A percentile compares a stretch with the other conserved stretches of the same genome.
Conservation (phyloP, 1,140 invertebrate genomes). For the Drosophila watanabei region DNA sequence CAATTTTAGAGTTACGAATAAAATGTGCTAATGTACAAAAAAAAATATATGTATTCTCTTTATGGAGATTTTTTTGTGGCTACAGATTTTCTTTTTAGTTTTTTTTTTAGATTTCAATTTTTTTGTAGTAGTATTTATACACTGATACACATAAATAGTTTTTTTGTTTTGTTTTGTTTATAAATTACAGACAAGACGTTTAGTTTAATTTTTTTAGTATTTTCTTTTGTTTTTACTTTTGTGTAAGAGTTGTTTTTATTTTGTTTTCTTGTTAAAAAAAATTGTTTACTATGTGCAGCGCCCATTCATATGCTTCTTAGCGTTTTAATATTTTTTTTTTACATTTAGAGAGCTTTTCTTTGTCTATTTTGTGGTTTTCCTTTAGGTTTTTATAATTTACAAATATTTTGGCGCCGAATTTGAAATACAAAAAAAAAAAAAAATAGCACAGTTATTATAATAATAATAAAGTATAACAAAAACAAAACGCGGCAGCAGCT, state of each 20-base stretch:
- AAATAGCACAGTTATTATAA: constrained; percentile 65
- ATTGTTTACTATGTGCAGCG: constrained; percentile 75
- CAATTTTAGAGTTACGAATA: constrained; percentile 55
- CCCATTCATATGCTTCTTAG: constrained; percentile 56
- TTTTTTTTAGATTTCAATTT: constrained; percentile 26
- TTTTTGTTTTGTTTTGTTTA: constrained; percentile 54
- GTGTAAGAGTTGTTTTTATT: constrained; percentile 13
- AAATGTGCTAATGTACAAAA: constrained; percentile 80
- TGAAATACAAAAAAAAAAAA: constrained; percentile 54
- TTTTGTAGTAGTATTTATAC: constrained; percentile 51
- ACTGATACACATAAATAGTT: constrained; percentile 67
- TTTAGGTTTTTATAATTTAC: constrained; percentile 70
- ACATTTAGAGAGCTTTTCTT: constrained; percentile 69
- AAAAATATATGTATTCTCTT: constrained; percentile 38
- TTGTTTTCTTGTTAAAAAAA: constrained; percentile 48
- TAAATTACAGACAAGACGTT: constrained; percentile 78
- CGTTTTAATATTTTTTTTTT: constrained; percentile 36
- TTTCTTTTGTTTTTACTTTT: constrained; percentile 24
- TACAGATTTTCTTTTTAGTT: constrained; percentile 42
- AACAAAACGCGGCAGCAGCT: constrained; percentile 43
- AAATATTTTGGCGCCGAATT: constrained; percentile 77
- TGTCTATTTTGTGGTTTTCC: constrained; percentile 45
- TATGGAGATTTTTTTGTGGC: constrained; percentile 36
- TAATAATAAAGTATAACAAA: constrained; percentile 71
- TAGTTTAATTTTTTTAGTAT: constrained; percentile 51